Evolutionary conservation across 2,797 vertebrate species (phyloP).

Genomic region (Salarias fasciatus): DNA sequence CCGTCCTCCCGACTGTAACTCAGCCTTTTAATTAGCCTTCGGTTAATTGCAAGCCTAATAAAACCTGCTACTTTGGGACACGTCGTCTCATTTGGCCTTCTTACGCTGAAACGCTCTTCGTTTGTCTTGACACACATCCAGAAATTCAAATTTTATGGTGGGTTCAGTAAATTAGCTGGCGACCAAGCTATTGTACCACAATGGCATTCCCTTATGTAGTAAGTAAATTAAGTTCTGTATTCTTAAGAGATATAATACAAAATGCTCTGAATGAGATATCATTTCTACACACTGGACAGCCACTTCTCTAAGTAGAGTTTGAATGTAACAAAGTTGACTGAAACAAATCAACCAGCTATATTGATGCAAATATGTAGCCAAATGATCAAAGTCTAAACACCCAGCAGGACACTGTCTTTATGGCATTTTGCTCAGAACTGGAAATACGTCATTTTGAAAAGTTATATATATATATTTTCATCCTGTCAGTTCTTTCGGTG

Average conservation of each 20-base stretch:
- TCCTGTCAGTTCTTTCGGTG: not conserved
- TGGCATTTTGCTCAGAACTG: not conserved
- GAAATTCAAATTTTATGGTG: conserved; percentile 11
- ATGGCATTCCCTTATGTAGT: too few species aligned
- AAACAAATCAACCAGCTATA: too few species aligned
- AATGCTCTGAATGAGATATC: too few species aligned
- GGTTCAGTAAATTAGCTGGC: not conserved
- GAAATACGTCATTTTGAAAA: not conserved
- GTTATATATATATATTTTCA: not conserved
- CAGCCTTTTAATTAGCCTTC: conserved; percentile 77
- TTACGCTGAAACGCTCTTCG: conserved; percentile 3
- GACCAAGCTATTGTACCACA: not conserved
- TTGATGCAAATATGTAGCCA: conserved; percentile 1
- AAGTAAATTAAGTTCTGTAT: too few species aligned
- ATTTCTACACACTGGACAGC: too few species aligned
- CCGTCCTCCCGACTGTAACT: conserved; percentile 72
- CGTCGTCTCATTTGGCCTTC: conserved; percentile 40
- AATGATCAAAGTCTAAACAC: not conserved
- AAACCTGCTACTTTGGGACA: conserved; percentile 70
- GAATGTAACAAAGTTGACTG: too few species aligned
- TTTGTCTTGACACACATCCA: conserved; percentile 50
- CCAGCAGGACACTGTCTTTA: not conserved
- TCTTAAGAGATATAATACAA: too few species aligned
- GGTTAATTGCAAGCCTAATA: conserved; percentile 79
- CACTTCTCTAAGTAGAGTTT: too few species aligned